Base-by-base conservation (phyloP, 1,140 invertebrate species). In the Drosophila orosa region DNA sequence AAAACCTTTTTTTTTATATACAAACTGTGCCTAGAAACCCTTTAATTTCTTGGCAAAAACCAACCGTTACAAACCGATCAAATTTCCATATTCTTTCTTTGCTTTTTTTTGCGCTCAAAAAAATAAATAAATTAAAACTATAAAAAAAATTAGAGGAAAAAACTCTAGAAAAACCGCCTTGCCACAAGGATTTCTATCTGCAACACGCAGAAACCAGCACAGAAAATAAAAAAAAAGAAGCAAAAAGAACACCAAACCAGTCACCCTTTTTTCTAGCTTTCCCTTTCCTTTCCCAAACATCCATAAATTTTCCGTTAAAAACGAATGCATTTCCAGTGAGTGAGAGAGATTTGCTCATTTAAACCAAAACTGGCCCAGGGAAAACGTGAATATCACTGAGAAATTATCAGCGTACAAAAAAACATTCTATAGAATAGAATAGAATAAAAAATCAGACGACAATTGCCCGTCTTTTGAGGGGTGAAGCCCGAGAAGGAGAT, bases 291-390 rank as follows among this genome's bases (percentile, higher is more conserved):
- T 5, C 3, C 40, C 3, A n/a, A 15, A 24, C 9, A 15, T 33
- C 31, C 84, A 89, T 89, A 89, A 89, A 89, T 84, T 89, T 89
- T 89, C 80, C 80, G 84, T 89, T 89, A 89, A 89, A 89, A 89
- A 84, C 62, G 59, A 84, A 90, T 84, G 84, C 80, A 89, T 78
- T 80, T 80, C 22, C 50, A 48, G 29, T 35, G 22, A 56, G 66
- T 77, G 62, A 80, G 22, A 56, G 66, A 80, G 62, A 80, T 74
- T 89, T 89, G 84, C 84, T 89, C 84, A 89, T 89, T 89, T 89
- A 89, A 89, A 89, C 84, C 73, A 68, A 89, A 84, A 83, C 84
- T 72, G 19, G 37, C 42, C 45, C 42, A 60, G 63, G 63, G 42
- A 61, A 54, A 78, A 74, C 72, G 47, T 74, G 65, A 80, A 82